Percentiles rank a stretch among this genome's conserved stretches.
Conservation (phyloP, 2,113 vertebrate species). For the Hydrolagus affinis region DNA sequence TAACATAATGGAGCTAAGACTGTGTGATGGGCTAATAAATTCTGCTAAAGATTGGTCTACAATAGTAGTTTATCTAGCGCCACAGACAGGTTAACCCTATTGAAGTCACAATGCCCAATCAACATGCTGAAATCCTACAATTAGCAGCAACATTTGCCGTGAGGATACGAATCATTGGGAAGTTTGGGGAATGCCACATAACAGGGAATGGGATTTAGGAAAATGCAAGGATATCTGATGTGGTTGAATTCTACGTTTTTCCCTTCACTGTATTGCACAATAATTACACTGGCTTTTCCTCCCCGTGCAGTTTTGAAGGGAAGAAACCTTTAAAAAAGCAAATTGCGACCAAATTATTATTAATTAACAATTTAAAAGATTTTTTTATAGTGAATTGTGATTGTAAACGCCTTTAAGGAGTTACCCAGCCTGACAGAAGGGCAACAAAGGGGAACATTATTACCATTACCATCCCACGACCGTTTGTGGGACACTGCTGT, state of each 20-base stretch:
- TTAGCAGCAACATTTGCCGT: constrained; percentile 21
- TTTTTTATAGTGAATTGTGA: too few species aligned
- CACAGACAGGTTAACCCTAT: constrained; percentile 33
- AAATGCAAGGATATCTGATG: neutral
- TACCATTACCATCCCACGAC: too few species aligned
- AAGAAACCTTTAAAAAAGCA: too few species aligned
- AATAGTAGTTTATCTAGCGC: constrained; percentile 31
- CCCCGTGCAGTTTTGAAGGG: too few species aligned
- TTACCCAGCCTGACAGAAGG: too few species aligned
- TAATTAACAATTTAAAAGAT: too few species aligned
- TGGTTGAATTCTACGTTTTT: neutral
- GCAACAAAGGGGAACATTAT: too few species aligned
- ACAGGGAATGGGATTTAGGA: neutral
- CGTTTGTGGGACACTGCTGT: too few species aligned
- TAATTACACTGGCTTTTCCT: too few species aligned
- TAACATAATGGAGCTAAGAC: constrained; percentile 33
- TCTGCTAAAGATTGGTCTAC: constrained; percentile 32
- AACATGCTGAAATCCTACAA: constrained; percentile 26
- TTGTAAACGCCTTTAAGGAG: too few species aligned
- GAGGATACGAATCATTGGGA: constrained; percentile 1
- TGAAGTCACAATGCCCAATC: constrained; percentile 30
- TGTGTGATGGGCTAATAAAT: constrained; percentile 32
- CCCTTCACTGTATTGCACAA: neutral
- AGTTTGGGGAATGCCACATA: neutral
- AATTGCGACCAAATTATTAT: too few species aligned